Percentiles rank a stretch among this genome's conserved stretches.
These are phyloP conservation scores for Chaetorhynchus papuensis DNA, from an alignment of 2,113 vertebrate genomes.

Conservation along the genomic window DNA sequence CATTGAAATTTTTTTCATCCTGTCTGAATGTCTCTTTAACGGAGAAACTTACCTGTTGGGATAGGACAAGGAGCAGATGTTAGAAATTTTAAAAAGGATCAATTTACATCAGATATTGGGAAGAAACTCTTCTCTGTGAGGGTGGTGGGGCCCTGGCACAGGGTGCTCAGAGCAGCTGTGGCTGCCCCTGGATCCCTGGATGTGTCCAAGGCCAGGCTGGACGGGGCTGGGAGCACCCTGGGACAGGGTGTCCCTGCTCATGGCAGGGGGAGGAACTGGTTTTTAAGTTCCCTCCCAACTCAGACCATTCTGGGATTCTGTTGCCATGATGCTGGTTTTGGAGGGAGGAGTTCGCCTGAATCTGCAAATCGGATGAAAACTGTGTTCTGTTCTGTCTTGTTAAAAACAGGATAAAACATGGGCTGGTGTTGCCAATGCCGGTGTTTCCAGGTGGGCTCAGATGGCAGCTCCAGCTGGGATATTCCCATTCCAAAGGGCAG, in stretches of 20 bases:
- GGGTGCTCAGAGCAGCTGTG: background rate
- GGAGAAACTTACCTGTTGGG: background rate
- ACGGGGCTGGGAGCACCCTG: rapidly evolving
- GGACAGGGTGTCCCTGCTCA: background rate
- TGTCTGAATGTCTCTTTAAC: background rate
- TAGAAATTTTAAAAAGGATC: background rate
- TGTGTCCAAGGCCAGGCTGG: background rate
- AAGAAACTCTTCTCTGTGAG: background rate
- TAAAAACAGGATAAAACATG: background rate
- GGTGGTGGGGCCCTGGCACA: background rate
- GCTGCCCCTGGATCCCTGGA: background rate
- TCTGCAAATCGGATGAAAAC: background rate
- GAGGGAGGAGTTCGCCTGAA: background rate
- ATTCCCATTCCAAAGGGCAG: background rate
- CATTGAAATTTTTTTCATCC: background rate
- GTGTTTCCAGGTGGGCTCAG: background rate
- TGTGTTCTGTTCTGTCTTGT: background rate
- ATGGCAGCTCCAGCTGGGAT: background rate
- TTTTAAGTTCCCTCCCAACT: background rate
- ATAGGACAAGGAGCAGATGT: background rate
- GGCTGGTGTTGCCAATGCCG: background rate
- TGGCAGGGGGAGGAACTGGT: background rate
- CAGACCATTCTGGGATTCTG: background rate
- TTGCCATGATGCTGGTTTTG: background rate
- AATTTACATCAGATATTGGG: background rate